Evolutionary conservation across 2,888 invertebrate species (phyloP), one percentile per base, ranked within the genome.

Genomic region (Nineta flava): DNA sequence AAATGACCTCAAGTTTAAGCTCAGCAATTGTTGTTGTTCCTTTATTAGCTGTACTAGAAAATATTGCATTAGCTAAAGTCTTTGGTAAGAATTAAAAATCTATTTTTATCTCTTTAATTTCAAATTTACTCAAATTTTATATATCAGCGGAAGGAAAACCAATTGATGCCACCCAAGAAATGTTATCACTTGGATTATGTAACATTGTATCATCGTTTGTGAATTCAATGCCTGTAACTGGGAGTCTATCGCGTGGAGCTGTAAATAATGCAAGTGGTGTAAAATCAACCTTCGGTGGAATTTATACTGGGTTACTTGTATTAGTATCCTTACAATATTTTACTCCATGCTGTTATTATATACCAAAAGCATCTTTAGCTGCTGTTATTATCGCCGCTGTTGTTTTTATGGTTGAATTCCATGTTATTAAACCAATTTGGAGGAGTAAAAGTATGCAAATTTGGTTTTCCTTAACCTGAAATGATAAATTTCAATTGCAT

Each of bases 361-460:
- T 78, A 53, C 78, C 78, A 1, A 77, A 77, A 58, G 74, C 82
- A 1, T 74, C 79, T 1, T 65, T 83, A 42, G 79, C 82, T 7
- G 79, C 79, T 10, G 80, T 83, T 49, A 83, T 83, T 56, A 81
- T 83, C 46, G 76, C 79, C 31, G 81, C 83, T 19, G 83, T 83
- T 4, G 71, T 82, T 32, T 78, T 77, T 59, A 80, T 79, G 77
- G 75, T 80, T 12, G 79, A 80, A 56, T 65, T 77, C 52, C 74
- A 76, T 54, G 75, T 79, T 5, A 64, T 79, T 21, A 72, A 74
- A 57, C 76, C 79, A 0, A 77, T 80, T 63, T 81, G 79, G 79
- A 67, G 71, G 55, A 75, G 76, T 9, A 79, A 79, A 65, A 77
- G 79, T 78, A 66, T 64, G 68, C 60, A 17, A 15, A 9, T 6